phyloP scores from a whole-genome alignment of 2,888 invertebrate genomes.

The Myopa tessellatipennis region DNA sequence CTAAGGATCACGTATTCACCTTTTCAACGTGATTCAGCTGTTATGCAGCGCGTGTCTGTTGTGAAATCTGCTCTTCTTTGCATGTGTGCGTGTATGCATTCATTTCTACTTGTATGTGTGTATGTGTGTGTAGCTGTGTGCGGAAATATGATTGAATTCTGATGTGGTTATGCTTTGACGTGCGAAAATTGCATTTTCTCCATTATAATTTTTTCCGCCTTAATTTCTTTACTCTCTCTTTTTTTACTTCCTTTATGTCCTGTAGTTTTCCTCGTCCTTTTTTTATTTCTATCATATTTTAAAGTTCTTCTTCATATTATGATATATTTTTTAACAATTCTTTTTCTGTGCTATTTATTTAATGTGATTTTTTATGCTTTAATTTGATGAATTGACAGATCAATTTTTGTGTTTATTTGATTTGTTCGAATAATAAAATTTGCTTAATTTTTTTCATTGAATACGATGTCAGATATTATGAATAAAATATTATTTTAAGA shows the following conservation, averaged over 20 bases:
- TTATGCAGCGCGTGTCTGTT: not conserved
- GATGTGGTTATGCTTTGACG: constrained; percentile 36
- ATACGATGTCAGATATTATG: too few species aligned
- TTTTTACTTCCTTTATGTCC: not conserved
- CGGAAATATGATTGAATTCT: constrained; percentile 36
- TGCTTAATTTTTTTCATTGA: too few species aligned
- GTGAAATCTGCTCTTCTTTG: not conserved
- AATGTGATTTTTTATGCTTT: not conserved
- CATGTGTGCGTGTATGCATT: constrained; percentile 11
- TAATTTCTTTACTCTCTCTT: not conserved
- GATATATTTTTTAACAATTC: not conserved
- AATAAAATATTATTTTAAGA: too few species aligned
- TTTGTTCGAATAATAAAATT: too few species aligned
- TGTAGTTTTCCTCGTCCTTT: not conserved
- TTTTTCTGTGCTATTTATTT: not conserved
- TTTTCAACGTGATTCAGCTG: not conserved
- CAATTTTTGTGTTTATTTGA: too few species aligned
- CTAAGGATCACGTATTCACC: not conserved
- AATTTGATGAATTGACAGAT: too few species aligned
- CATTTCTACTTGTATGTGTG: constrained; percentile 3
- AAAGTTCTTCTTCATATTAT: not conserved
- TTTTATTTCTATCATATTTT: not conserved
- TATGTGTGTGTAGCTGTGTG: not conserved
- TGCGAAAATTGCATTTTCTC: constrained; percentile 31
- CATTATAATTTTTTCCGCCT: not conserved